Base-by-base conservation (phyloP, 2,888 invertebrate genomes). In the Nineta flava region DNA sequence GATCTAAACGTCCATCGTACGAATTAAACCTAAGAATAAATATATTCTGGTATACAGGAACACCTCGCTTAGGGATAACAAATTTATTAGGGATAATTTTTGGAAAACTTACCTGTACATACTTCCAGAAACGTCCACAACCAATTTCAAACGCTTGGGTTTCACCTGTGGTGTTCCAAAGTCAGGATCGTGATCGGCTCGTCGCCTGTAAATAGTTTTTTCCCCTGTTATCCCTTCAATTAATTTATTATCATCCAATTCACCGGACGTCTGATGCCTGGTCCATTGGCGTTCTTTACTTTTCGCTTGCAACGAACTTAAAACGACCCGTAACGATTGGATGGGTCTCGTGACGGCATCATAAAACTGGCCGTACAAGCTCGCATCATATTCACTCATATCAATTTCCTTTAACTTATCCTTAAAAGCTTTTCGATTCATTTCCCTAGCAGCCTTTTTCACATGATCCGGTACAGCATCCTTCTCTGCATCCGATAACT, bases 191-290 rank as follows among this genome's bases (percentile, higher is more conserved):
- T 86, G 83, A 55, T 92, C 91, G 3, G 83, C 76, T 38, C 94
- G 72, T 10, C 87, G 74, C 47, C 87, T 77, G 65, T 92, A 97
- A 58, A 96, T 88, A 35, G 86, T 83, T 60, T 85, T 85, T 66
- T 97, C 96, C 0, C 96, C 96, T 0, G 95, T 82, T 50, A 93
- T 64, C 73, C 90, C 92, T 73, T 97, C 97, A 57, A 97, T 91
- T 51, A 97, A 75, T 65, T 95, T 94, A 0, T 83, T 81, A 58
- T 96, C 96, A 60, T 97, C 97, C 31, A 97, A 68, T 64, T 97
- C 97, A 0, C 97, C 96, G 48, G 87, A 82, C 0, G 94, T 92
- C 68, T 96, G 95, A 64, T 96, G 91, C 49, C 87, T 77, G 49
- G 83, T 76, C 96, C 97, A 97, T 59, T 92, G 87, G 1, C 96